Evolutionary conservation across 2,888 invertebrate species (phyloP).

Genomic region (Branchellion lobata): DNA sequence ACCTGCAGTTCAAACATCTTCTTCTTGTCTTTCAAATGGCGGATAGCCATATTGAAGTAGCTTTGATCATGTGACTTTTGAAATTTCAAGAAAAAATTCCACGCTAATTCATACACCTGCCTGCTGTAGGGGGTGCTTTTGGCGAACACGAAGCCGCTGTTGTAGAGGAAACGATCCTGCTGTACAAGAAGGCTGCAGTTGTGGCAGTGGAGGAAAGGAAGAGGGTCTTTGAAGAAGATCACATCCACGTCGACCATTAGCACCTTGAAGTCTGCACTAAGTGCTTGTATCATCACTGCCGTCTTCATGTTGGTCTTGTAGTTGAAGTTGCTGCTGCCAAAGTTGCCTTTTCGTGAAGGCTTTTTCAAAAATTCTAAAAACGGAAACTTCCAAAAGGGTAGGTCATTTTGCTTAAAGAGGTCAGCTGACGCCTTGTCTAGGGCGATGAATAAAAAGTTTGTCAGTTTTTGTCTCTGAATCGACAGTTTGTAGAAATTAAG

Average conservation of each 20-base stretch:
- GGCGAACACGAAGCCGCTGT: conserved; percentile 51
- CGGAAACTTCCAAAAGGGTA: conserved; percentile 26
- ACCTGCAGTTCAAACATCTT: conserved; percentile 32
- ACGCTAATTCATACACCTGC: conserved; percentile 46
- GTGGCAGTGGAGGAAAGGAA: conserved; percentile 47
- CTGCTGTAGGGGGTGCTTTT: conserved; percentile 40
- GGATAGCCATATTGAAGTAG: conserved; percentile 49
- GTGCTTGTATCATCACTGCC: conserved; percentile 46
- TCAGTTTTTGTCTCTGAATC: conserved; percentile 43
- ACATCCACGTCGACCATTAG: conserved; percentile 50
- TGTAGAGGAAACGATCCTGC: conserved; percentile 48
- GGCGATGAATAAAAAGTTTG: conserved; percentile 48
- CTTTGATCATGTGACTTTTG: conserved; percentile 49
- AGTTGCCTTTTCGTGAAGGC: conserved; percentile 37
- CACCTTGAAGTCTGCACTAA: conserved; percentile 45
- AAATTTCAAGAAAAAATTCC: conserved; percentile 46
- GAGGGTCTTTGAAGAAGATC: conserved; percentile 50
- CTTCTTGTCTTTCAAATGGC: conserved; percentile 5
- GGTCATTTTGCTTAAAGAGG: neutral
- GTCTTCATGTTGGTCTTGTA: conserved; percentile 51
- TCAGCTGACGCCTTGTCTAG: conserved; percentile 34
- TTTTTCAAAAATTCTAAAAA: conserved; percentile 5
- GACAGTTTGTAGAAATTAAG: conserved; percentile 49
- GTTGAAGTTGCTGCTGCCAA: conserved; percentile 46
- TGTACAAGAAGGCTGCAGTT: conserved; percentile 51